These are phyloP conservation scores for Lepetodrilus schrolli DNA, from an alignment of 2,888 invertebrate genomes.

Conservation along the genomic window DNA sequence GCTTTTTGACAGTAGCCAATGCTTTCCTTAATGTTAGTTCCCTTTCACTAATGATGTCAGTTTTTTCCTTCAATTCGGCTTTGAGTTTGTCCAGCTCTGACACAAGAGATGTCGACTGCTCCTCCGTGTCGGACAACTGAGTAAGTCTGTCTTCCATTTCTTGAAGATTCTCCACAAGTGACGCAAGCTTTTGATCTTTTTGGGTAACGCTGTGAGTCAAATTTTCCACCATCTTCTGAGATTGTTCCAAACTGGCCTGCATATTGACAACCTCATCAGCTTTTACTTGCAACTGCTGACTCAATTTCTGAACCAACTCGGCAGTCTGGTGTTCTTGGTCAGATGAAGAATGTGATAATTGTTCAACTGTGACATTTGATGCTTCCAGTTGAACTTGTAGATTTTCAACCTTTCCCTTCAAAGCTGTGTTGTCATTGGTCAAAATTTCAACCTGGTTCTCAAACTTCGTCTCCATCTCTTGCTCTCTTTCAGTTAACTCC, in stretches of 20 bases:
- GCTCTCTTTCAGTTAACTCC: background rate
- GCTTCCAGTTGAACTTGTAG: constrained; percentile 27
- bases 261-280: constrained; percentile 31
- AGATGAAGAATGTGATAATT: constrained; percentile 24
- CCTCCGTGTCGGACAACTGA: constrained; percentile 45
- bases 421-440: background rate
- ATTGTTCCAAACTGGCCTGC: constrained; percentile 26
- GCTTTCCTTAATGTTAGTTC: constrained; percentile 64
- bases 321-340: constrained; percentile 33
- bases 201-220: constrained; percentile 36
- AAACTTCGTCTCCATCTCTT: background rate
- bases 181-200: constrained; percentile 61
- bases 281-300: constrained; percentile 20
- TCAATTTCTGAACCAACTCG: constrained; percentile 33
- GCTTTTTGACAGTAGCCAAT: constrained; percentile 66
- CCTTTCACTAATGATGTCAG: constrained; percentile 36
- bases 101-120: constrained; percentile 26
- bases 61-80: constrained; percentile 12
- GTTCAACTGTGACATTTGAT: constrained; percentile 1
- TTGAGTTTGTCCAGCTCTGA: constrained; percentile 32
- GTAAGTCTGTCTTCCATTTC: constrained; percentile 63
- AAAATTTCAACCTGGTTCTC: background rate
- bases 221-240: constrained; percentile 17
- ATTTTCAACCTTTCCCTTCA: background rate
- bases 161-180: constrained; percentile 62